Evolutionary conservation across 1,140 invertebrate genomes (phyloP).

Genomic region (Drosophila pachea): DNA sequence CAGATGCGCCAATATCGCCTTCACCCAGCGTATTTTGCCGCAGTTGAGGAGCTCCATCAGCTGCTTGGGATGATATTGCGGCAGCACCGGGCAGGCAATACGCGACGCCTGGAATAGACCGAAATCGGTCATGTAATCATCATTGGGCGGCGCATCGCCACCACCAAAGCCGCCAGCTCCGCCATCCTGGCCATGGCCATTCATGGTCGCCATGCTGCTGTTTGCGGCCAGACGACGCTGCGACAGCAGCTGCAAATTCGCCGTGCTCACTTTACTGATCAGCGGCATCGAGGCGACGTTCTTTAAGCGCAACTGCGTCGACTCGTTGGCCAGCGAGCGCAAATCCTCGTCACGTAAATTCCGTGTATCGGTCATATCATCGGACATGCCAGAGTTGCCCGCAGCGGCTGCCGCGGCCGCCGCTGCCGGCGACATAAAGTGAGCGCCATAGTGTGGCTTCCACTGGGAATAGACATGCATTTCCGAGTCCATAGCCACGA

Average conservation of each 20-base stretch:
- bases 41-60: slow-evolving; percentile 99
- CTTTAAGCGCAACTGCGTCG: slow-evolving; percentile 83
- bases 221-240: slow-evolving; percentile 68
- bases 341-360: slow-evolving; percentile 90
- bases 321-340: slow-evolving; percentile 86
- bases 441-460: slow-evolving; percentile 83
- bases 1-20: slow-evolving; percentile 97
- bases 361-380: slow-evolving; percentile 82
- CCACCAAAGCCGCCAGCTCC: not conserved
- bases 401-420: slow-evolving; percentile 4
- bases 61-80: slow-evolving; percentile 99
- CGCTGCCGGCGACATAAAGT: slow-evolving; percentile 57
- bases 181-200: slow-evolving; percentile 15
- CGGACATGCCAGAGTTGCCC: slow-evolving; percentile 23
- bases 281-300: slow-evolving; percentile 89
- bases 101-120: slow-evolving; percentile 98
- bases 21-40: slow-evolving; percentile 98
- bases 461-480: slow-evolving; percentile 99
- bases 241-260: slow-evolving; percentile 88
- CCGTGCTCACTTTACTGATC: slow-evolving; percentile 88
- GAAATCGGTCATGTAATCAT: slow-evolving; percentile 93
- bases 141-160: slow-evolving; percentile 50
- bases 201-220: slow-evolving; percentile 62
- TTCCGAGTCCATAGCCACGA: slow-evolving; percentile 99
- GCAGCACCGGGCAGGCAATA: slow-evolving; percentile 97